These are phyloP conservation scores for Nyctibius grandis DNA, from an alignment of 2,797 vertebrate genomes.

Conservation along the genomic window DNA sequence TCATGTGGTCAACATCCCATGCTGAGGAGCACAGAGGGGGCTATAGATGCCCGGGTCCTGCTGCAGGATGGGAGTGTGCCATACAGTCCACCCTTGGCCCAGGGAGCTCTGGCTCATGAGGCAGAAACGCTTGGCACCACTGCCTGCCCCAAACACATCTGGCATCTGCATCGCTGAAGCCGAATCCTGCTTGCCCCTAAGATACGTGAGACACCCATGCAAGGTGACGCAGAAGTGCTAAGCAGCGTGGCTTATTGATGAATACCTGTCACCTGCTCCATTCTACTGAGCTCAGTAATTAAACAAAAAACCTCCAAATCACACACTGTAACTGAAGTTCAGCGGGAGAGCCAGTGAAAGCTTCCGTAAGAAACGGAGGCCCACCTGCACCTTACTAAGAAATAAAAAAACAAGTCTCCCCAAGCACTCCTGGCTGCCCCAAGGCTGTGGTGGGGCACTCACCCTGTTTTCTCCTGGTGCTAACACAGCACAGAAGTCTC, in stretches of 20 bases:
- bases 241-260: background rate
- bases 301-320: background rate
- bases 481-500: rapidly evolving
- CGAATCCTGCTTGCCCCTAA: background rate
- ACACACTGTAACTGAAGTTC: background rate
- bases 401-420: background rate
- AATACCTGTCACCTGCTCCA: background rate
- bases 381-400: background rate
- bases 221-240: rapidly evolving
- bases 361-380: background rate
- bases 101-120: background rate
- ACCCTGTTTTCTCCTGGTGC: background rate
- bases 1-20: background rate
- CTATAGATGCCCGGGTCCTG: background rate
- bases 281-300: background rate
- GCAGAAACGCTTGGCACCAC: background rate
- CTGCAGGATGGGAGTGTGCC: background rate
- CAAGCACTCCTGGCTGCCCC: background rate
- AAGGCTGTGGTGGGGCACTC: background rate
- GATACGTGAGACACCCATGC: rapidly evolving
- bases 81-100: background rate
- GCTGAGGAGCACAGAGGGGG: rapidly evolving
- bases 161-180: background rate
- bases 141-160: background rate
- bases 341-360: background rate